Conservation (phyloP, 1,140 invertebrate species). For the Lordiphosa clarofinis region DNA sequence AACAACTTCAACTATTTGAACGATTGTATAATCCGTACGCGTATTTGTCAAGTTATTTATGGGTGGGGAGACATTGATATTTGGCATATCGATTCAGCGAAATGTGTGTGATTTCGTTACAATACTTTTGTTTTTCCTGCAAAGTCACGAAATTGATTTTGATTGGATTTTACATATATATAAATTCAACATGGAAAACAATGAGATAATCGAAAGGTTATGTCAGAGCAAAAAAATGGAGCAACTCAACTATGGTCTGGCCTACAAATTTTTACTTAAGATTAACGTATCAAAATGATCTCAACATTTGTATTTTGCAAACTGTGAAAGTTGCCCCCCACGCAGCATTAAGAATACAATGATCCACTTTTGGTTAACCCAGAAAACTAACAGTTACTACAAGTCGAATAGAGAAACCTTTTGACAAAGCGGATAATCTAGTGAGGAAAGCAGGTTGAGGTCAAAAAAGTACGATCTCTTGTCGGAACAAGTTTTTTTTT, state of each 20-base stretch:
- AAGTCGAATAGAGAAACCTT: too few relatives aligned
- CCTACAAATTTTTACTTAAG: constrained; percentile 14
- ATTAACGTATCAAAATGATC: too few relatives aligned
- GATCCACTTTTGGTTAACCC: too few relatives aligned
- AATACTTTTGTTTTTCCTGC: constrained; percentile 61
- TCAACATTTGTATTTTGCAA: too few relatives aligned
- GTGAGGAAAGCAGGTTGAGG: too few relatives aligned
- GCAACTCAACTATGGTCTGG: constrained; percentile 4
- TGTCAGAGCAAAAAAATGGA: constrained; percentile 32
- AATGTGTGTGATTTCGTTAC: constrained; percentile 31
- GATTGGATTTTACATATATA: constrained; percentile 40
- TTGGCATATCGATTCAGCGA: constrained; percentile 54
- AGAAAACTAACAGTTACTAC: too few relatives aligned
- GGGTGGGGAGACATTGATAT: constrained; percentile 37
- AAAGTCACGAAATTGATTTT: constrained; percentile 55
- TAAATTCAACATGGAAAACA: constrained; percentile 32
- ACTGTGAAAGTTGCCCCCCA: too few relatives aligned
- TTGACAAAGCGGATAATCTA: too few relatives aligned
- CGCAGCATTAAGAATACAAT: too few relatives aligned
- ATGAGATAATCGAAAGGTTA: constrained; percentile 60
- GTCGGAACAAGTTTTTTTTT: too few relatives aligned
- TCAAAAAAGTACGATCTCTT: too few relatives aligned
- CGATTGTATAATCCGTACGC: constrained; percentile 50
- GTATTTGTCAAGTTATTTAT: constrained; percentile 15
- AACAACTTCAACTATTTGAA: constrained; percentile 34